Percentiles rank a stretch among this genome's conserved stretches.
These are phyloP conservation scores for Hippoglossus stenolepis DNA, from an alignment of 2,113 vertebrate species.

Conservation along the genomic window DNA sequence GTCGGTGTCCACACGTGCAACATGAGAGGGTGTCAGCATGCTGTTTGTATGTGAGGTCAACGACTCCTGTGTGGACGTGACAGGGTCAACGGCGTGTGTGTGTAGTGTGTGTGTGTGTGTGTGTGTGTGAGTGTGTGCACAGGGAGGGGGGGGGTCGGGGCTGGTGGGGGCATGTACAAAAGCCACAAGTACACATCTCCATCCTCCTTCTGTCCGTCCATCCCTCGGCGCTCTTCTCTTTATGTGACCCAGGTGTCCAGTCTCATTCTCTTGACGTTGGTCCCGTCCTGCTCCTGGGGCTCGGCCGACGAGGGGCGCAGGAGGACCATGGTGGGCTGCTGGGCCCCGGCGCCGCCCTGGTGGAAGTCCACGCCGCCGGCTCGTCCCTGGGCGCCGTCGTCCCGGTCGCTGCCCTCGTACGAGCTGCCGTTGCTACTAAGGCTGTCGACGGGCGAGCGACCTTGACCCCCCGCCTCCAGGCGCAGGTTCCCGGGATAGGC, in stretches of 20 bases:
- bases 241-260: constrained; percentile 95
- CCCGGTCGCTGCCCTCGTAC: constrained; percentile 93
- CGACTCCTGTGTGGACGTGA: constrained; percentile 2
- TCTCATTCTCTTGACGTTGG: constrained; percentile 92
- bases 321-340: constrained; percentile 84
- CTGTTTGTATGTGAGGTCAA: constrained; percentile 36
- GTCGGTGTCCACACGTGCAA: constrained; percentile 53
- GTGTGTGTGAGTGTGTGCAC: constrained; percentile 16
- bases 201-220: constrained; percentile 52
- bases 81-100: neutral
- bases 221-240: constrained; percentile 48
- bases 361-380: constrained; percentile 84
- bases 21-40: constrained; percentile 57
- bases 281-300: constrained; percentile 86
- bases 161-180: constrained; percentile 69
- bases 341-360: constrained; percentile 55
- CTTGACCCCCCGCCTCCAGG: constrained; percentile 84
- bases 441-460: constrained; percentile 90
- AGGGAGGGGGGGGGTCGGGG: constrained; percentile 2
- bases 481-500: constrained; percentile 84
- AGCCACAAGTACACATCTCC: constrained; percentile 68
- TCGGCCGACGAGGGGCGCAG: constrained; percentile 86
- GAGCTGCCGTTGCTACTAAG: constrained; percentile 95
- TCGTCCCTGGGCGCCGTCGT: constrained; percentile 80
- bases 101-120: constrained; percentile 19